These are phyloP conservation scores for Chaenodraco wilsoni DNA, from an alignment of 2,797 vertebrate genomes.

Conservation along the genomic window DNA sequence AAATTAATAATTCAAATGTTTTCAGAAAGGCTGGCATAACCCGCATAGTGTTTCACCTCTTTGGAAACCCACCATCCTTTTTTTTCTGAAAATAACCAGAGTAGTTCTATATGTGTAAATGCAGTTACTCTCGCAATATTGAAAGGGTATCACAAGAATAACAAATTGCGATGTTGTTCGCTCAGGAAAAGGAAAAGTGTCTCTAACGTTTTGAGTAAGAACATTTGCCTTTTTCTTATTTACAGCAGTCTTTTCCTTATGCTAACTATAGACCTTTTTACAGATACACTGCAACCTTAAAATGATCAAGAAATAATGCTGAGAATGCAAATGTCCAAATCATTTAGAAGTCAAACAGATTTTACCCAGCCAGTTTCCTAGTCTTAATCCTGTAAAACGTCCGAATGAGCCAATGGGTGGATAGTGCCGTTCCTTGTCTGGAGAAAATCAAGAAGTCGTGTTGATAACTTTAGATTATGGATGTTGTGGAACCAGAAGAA, in stretches of 20 bases:
- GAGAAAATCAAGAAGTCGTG: no score
- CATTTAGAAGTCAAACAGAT: no score
- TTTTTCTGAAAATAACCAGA: slow-evolving; percentile 55
- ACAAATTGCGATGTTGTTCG: slow-evolving; percentile 32
- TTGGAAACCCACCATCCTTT: slow-evolving; percentile 35
- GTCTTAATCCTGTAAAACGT: no score
- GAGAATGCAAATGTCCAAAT: no score
- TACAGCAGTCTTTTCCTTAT: neutral
- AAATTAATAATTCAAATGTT: slow-evolving; percentile 79
- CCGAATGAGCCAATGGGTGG: no score
- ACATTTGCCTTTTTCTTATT: neutral
- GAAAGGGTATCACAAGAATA: slow-evolving; percentile 51
- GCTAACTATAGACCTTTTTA: neutral
- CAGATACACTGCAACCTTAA: no score
- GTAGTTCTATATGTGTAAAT: slow-evolving; percentile 46
- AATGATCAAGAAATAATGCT: no score
- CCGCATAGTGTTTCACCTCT: slow-evolving; percentile 46
- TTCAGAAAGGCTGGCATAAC: slow-evolving; percentile 67
- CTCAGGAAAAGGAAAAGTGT: slow-evolving; percentile 18
- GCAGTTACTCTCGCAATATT: slow-evolving; percentile 38
- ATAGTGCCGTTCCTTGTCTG: no score
- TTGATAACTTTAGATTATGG: no score
- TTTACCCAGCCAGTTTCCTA: no score
- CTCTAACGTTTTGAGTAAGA: slow-evolving; percentile 13
- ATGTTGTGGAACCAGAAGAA: no score